Evolutionary conservation across 2,797 vertebrate species (phyloP), one percentile per base, ranked within the genome.

Genomic region (Cynopterus sphinx): DNA sequence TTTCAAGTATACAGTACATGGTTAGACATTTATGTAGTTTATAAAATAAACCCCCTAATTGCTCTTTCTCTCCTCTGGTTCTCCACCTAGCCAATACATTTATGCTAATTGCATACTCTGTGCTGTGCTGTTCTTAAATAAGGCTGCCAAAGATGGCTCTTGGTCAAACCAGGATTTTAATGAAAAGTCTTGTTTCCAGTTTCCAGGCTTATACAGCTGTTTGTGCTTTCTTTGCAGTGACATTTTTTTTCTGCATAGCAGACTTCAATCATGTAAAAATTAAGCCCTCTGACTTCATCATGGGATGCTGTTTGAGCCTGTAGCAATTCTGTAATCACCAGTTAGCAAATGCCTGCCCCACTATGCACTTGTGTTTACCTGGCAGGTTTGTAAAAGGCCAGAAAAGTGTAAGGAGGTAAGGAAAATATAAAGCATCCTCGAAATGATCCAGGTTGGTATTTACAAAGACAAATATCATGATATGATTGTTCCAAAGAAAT

Each of bases 401-500:
- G 65, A 85, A 75, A 89, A 86, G 75, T 12, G 59, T 13, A 82
- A 83, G 84, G 71, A 89, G 17, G 39, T 17, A 74, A 87, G 57
- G 87, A 81, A 91, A 89, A 84, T 26, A 79, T 31, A 87, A 74
- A 19, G 1, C 3, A 73, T 51, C 43, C 28, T 75, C 28, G 46
- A 78, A 94, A 83, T 59, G n/a, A 59, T 65, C 43, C 78, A 9
- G 19, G 68, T 57, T 91, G 21, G 55, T 83, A 81, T 71, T 84
- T 95, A 87, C 41, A 84, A 89, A 92, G 67, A 57, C 28, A 95
- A 87, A 96, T 84, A 89, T n/a, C 28, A 78, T 85, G 26, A 53
- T 90, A 61, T 43, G 28, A 81, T 46, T 93, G 11, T 95, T 92
- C 28, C 49, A 91, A 86, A 90, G 41, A 97, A 83, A 65, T 81